These are phyloP conservation scores for Prorops nasuta DNA, from an alignment of 1,140 invertebrate species.

Conservation along the genomic window DNA sequence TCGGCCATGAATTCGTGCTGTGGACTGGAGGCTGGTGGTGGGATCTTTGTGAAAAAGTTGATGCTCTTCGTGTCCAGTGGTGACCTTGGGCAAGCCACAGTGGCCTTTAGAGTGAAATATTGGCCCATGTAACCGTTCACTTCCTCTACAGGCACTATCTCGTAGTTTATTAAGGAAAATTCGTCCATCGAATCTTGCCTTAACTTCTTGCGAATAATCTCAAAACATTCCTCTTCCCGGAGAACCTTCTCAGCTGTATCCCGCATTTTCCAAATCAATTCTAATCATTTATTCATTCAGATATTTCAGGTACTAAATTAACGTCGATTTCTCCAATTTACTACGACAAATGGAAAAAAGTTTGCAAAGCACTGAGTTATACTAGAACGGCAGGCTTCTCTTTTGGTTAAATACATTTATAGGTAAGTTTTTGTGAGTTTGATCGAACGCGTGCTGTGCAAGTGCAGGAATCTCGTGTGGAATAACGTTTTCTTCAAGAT, in stretches of 20 bases:
- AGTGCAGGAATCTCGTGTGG: no score
- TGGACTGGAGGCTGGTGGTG: slow-evolving; percentile 41
- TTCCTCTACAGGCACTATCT: slow-evolving; percentile 30
- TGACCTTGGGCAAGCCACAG: slow-evolving; percentile 18
- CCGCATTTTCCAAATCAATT: no score
- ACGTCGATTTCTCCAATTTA: no score
- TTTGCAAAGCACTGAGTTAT: no score
- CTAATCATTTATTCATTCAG: no score
- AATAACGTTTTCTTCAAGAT: no score
- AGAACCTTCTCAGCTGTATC: slow-evolving; percentile 35
- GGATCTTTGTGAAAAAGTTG: slow-evolving; percentile 57
- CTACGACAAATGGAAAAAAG: no score
- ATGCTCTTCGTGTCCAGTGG: slow-evolving; percentile 31
- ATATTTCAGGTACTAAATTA: no score
- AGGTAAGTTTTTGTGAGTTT: no score
- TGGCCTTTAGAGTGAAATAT: slow-evolving; percentile 38
- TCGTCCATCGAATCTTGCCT: slow-evolving; percentile 44
- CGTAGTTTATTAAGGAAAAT: slow-evolving; percentile 36
- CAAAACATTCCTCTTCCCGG: slow-evolving; percentile 58
- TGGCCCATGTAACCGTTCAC: slow-evolving; percentile 41
- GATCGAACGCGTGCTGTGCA: no score
- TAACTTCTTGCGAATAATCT: slow-evolving; percentile 55
- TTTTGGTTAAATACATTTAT: no score
- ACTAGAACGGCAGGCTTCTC: no score
- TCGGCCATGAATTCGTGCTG: slow-evolving; percentile 48